These are phyloP conservation scores for Pseudomugil gertrudae DNA, from an alignment of 2,797 vertebrate species.

Conservation along the genomic window DNA sequence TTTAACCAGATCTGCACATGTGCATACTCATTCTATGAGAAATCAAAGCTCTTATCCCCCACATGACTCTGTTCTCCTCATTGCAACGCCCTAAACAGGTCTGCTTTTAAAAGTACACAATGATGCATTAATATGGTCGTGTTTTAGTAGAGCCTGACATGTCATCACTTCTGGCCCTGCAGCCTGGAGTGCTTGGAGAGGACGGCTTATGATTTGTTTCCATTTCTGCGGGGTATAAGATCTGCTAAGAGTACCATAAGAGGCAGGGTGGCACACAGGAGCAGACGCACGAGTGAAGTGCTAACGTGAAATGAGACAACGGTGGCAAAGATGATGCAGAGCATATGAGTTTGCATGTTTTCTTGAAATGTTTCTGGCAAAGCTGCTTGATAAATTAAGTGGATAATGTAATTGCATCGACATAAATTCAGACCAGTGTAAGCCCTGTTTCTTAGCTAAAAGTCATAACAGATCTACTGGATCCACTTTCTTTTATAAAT, in stretches of 20 bases:
- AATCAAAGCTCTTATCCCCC: slow-evolving; percentile 2
- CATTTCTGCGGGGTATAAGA: slow-evolving; percentile 20
- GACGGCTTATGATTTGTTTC: slow-evolving; percentile 65
- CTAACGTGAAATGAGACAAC: slow-evolving; percentile 24
- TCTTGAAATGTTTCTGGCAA: slow-evolving; percentile 62
- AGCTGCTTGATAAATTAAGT: slow-evolving; percentile 39
- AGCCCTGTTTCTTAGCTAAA: slow-evolving; percentile 8
- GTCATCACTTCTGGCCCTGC: slow-evolving; percentile 55
- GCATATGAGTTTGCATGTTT: slow-evolving; percentile 23
- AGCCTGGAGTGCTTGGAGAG: slow-evolving; percentile 32
- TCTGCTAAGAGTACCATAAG: slow-evolving; percentile 71
- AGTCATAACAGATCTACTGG: not conserved
- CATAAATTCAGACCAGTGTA: slow-evolving; percentile 13
- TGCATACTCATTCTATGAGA: no score
- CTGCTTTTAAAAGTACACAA: slow-evolving; percentile 35
- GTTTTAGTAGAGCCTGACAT: slow-evolving; percentile 67
- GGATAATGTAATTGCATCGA: slow-evolving; percentile 5
- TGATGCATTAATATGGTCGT: slow-evolving; percentile 57
- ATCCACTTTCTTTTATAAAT: not conserved
- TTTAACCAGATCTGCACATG: no score
- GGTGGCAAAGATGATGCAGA: slow-evolving; percentile 13
- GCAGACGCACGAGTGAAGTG: slow-evolving; percentile 24
- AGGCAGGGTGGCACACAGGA: slow-evolving; percentile 68
- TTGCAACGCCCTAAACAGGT: slow-evolving; percentile 1
- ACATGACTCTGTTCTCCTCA: slow-evolving; percentile 7